Conservation (phyloP, 2,888 invertebrate genomes). For the Synanthedon tipuliformis region DNA sequence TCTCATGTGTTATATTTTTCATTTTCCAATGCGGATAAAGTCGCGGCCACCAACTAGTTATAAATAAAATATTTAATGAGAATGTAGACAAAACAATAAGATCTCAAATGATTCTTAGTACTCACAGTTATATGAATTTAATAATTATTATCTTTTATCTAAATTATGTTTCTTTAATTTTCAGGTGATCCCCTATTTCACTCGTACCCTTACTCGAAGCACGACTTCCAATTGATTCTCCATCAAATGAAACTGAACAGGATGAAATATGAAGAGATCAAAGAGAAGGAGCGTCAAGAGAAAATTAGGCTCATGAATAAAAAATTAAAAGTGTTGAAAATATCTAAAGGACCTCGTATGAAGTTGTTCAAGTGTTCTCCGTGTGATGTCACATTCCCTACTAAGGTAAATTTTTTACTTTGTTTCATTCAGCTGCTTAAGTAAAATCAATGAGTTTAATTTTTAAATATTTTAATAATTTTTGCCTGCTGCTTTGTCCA, state of each 20-base stretch:
- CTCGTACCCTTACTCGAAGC: constrained; percentile 61
- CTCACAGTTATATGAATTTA: not conserved
- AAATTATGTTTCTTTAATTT: constrained; percentile 3
- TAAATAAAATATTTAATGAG: not conserved
- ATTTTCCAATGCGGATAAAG: too few relatives aligned
- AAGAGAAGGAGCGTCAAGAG: constrained; percentile 30
- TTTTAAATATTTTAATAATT: too few relatives aligned
- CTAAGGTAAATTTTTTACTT: constrained; percentile 29
- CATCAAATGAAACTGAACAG: constrained; percentile 53
- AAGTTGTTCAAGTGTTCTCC: constrained; percentile 55
- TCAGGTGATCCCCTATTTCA: constrained; percentile 46
- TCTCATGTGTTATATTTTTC: not conserved
- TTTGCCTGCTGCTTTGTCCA: too few relatives aligned
- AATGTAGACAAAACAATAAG: too few relatives aligned
- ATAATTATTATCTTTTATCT: not conserved
- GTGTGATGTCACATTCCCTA: constrained; percentile 49
- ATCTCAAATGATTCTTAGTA: not conserved
- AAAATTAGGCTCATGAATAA: constrained; percentile 35
- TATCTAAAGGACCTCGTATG: constrained; percentile 20
- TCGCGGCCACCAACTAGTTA: too few relatives aligned
- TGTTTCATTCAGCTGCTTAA: too few relatives aligned
- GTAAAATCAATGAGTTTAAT: too few relatives aligned
- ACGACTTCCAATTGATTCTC: constrained; percentile 56
- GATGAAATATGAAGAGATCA: constrained; percentile 37
- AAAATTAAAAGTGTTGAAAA: constrained; percentile 11